A percentile compares a stretch with the other conserved stretches of the same genome.
These are phyloP conservation scores for Stenichneumon culpator DNA, from an alignment of 2,888 invertebrate species.

Conservation along the genomic window DNA sequence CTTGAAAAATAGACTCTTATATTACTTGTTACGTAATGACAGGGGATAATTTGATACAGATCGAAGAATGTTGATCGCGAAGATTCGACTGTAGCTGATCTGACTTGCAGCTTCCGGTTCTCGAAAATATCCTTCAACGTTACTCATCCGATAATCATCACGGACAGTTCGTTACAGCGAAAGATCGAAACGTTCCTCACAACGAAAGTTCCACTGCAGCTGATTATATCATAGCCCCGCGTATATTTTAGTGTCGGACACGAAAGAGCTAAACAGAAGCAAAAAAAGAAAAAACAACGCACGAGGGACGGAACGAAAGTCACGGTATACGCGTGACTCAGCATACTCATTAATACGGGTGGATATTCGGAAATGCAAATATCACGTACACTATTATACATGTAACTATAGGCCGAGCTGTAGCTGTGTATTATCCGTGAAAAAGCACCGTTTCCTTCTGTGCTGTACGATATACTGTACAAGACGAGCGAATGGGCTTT, in stretches of 20 bases:
- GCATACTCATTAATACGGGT: conserved; percentile 41
- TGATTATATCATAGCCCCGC: conserved; percentile 5
- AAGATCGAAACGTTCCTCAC: neutral
- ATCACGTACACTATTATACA: conserved; percentile 24
- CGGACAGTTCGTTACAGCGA: neutral
- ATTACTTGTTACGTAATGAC: neutral
- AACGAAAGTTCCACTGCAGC: conserved; percentile 1
- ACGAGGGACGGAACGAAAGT: conserved; percentile 13
- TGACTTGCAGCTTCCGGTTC: neutral
- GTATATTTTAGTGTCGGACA: conserved; percentile 18
- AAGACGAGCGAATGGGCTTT: conserved; percentile 37
- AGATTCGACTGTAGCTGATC: neutral
- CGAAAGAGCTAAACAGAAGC: conserved; percentile 1
- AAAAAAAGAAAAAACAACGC: neutral
- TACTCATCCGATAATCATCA: neutral
- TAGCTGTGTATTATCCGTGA: conserved; percentile 8
- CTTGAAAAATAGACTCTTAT: neutral
- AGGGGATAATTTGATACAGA: neutral
- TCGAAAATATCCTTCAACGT: neutral
- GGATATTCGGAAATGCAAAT: conserved; percentile 51
- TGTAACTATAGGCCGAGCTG: neutral
- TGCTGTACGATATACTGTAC: neutral
- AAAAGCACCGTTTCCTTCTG: conserved; percentile 41
- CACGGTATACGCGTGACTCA: conserved; percentile 25
- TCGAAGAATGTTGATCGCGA: neutral